Evolutionary conservation across 2,113 vertebrate genomes (phyloP), one percentile per base, ranked within the genome.

Genomic region (Perccottus glenii): DNA sequence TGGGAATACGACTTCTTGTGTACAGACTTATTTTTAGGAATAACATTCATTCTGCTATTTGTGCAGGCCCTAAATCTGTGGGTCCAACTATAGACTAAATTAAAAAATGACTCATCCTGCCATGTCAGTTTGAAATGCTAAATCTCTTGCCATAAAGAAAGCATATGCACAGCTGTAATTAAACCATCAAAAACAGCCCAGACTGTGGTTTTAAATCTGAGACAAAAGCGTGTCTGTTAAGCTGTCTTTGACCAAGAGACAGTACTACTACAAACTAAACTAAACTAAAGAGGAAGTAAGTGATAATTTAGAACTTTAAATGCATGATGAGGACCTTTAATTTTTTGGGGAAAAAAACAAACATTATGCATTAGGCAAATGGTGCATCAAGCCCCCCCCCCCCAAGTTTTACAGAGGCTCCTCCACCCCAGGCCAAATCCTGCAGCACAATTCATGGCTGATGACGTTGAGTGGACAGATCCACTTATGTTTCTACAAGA

Each of bases 71-170:
- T 40, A 12, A 52, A 55, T 36, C 32, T n/a, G 52, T 12, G 7
- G 4, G 52, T n/a, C 33, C 33, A 4, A 9, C 52, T 33, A 38
- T 9, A 52, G 50, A 36, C 6, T 6, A 33, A 33, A 33, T 36
- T 12, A 33, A 38, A 52, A 19, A 52, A 55, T 36, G 52, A 38
- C 52, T 51, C 49, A 32, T 16, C 9, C 36, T 14, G 14, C n/a
- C 52, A 55, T 9, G 52, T 36, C 35, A 36, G 11, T 55, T n/a
- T n/a, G 33, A 55, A 55, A 36, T 55, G 35, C 52, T 55, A 55
- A 58, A 46, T 11, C 4, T 4, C 3, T 14, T 11, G 10, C 4
- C 4, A 1, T 5, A 46, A 46, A 14, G 12, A 46, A 11, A 11
- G 12, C 44, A 46, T 4, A 11, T 46, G 4, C 5, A 46, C 4